Percentiles rank a stretch among this genome's conserved stretches.
Evolutionary conservation across 2,113 vertebrate genomes (phyloP).

Genomic region (Leucopsar rothschildi): DNA sequence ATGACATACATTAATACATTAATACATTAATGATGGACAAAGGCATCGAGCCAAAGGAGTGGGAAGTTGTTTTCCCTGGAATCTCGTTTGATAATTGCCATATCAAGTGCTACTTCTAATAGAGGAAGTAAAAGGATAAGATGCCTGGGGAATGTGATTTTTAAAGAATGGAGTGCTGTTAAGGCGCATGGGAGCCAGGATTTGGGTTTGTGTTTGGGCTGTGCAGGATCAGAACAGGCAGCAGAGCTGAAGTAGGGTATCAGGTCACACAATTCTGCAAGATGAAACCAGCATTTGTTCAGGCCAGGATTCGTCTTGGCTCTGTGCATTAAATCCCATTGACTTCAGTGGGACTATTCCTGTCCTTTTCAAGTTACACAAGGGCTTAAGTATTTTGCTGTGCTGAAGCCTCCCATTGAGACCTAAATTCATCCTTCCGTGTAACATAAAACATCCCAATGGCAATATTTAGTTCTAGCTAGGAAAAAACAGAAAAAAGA

Average conservation of each 20-base stretch:
- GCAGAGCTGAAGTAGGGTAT: slow-evolving; percentile 5
- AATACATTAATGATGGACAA: background rate
- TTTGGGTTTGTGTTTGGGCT: background rate
- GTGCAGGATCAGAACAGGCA: background rate
- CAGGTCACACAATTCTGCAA: background rate
- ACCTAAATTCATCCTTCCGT: background rate
- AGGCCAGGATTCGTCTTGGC: background rate
- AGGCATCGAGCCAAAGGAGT: background rate
- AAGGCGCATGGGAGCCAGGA: background rate
- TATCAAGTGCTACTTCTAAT: background rate
- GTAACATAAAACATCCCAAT: slow-evolving; percentile 29
- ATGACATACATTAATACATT: background rate
- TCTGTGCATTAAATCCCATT: slow-evolving; percentile 42
- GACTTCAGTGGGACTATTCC: background rate
- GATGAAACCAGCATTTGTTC: slow-evolving; percentile 23
- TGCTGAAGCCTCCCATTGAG: slow-evolving; percentile 7
- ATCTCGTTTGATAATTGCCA: background rate
- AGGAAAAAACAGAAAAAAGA: background rate
- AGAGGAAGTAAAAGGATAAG: background rate
- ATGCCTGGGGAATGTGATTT: background rate
- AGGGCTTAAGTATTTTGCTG: slow-evolving; percentile 10
- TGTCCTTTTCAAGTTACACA: slow-evolving; percentile 35
- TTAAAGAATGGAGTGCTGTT: background rate
- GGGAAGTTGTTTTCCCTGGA: background rate
- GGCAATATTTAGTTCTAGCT: background rate